Evolutionary conservation across 2,888 invertebrate genomes (phyloP), one percentile per base, ranked within the genome.

Genomic region (Acleris sparsana): DNA sequence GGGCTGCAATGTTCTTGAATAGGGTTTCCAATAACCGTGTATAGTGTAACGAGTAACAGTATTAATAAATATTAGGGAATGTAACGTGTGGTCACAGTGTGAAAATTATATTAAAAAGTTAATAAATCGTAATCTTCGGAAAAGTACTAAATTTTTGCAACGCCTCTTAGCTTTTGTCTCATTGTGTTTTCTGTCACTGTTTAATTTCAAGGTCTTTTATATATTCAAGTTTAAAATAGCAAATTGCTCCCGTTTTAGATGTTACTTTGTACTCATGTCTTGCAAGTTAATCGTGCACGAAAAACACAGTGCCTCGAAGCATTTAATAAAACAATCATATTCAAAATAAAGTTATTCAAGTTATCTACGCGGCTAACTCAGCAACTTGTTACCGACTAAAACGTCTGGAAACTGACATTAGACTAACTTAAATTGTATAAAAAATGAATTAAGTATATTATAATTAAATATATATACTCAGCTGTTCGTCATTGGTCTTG

Each of bases 51-150:
- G 65, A 69, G 63, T 68, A 71, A 72, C 72, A 72, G 72, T 72
- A 72, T 72, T 72, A 70, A 66, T 72, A 70, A 71, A 71, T 64
- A 67, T 70, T 71, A 71, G 66, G 68, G 55, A 68, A 56, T 63
- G 67, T 65, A 72, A 72, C 73, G 76, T 73, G 75, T 76, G 79
- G 78, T 82, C 82, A 77, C 77, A 72, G 77, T 74, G 76, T 73
- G 75, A 72, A 62, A 65, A 53, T 59, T 61, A 57, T 62, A 66
- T 62, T 66, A 53, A 66, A 66, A 66, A 66, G 57, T 66, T 66
- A 66, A 22, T 58, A 48, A 66, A 62, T 52, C 48, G 57, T 62
- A 66, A 62, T 62, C 66, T 62, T 62, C 25, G 62, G 48, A 62
- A 61, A 66, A 33, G 44, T 65, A 61, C 60, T 43, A 53, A 64